Evolutionary conservation across 2,888 invertebrate species (phyloP).

Genomic region (Drepana falcataria): DNA sequence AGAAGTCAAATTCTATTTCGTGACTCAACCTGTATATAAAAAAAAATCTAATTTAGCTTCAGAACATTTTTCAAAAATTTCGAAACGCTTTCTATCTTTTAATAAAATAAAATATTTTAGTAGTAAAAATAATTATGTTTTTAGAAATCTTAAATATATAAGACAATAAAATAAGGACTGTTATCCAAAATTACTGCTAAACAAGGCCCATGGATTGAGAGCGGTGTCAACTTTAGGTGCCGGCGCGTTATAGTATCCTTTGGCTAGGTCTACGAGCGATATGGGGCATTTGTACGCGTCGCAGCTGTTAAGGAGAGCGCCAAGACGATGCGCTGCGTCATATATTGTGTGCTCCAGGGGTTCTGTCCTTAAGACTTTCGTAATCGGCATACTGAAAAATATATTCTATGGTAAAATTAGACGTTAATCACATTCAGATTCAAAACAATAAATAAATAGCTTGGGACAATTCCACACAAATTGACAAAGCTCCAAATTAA

Average conservation of each 20-base stretch:
- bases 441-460: too few relatives aligned
- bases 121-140: too few relatives aligned
- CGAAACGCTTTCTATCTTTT: too few relatives aligned
- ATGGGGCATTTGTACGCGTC: constrained; percentile 80
- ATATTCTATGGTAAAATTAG: neutral
- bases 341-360: constrained; percentile 81
- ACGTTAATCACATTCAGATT: too few relatives aligned
- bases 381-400: constrained; percentile 79
- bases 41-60: too few relatives aligned
- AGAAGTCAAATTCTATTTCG: too few relatives aligned
- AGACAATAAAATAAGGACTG: neutral
- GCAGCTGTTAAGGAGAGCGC: constrained; percentile 61
- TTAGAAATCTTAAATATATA: too few relatives aligned
- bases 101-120: too few relatives aligned
- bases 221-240: constrained; percentile 27
- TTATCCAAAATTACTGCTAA: constrained; percentile 38
- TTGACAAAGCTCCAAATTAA: too few relatives aligned
- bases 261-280: constrained; percentile 82
- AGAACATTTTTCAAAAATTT: too few relatives aligned
- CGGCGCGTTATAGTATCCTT: constrained; percentile 72
- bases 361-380: constrained; percentile 77
- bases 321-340: constrained; percentile 75
- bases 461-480: too few relatives aligned
- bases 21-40: too few relatives aligned
- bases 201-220: constrained; percentile 36